Evolutionary conservation across 2,888 invertebrate species (phyloP), one percentile per base, ranked within the genome.

Genomic region (Megamerina dolium): DNA sequence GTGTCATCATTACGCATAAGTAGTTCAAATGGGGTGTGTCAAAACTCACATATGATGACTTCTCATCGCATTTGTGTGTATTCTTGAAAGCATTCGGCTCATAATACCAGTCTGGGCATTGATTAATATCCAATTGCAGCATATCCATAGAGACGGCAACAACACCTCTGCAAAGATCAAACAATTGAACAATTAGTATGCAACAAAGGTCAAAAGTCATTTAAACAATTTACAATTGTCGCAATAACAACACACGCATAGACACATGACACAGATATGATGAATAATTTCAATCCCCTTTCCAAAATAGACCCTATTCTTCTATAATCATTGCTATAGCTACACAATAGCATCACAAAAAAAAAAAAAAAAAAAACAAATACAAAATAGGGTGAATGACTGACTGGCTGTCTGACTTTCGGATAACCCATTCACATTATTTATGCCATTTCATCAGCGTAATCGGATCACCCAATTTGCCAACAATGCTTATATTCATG

Each of bases 121-220:
- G 96, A 70, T 94, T 92, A 41, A 97, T 84, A 71, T 96, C 94
- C 61, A 97, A 70, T 57, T 89, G 84, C 63, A 86, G 75, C 61
- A 97, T 76, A 56, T 89, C 82, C 83, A 95, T 91, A 16, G 92
- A 89, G 23, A 96, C 94, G 12, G 89, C 85, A 2, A 97, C 93
- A 41, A 88, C 89, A 49, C 96, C 97, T 73, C 95, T 92, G 41
- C 18, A 52, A 51, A 27, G 30, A 36, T 32, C 21, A 56, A 4
- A 31, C 14, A 31, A 9, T 6, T 23, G 10, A 10, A 23, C 23
- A 23, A 23, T 8, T n/a, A n/a, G n/a, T n/a, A n/a, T n/a, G n/a
- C n/a, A n/a, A n/a, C n/a, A n/a, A n/a, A n/a, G n/a, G n/a, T n/a
- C n/a, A n/a, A n/a, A n/a, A n/a, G n/a, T n/a, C n/a, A n/a, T n/a